Base-by-base conservation (phyloP, 2,888 invertebrate species). In the Polydrusus tereticollis region DNA sequence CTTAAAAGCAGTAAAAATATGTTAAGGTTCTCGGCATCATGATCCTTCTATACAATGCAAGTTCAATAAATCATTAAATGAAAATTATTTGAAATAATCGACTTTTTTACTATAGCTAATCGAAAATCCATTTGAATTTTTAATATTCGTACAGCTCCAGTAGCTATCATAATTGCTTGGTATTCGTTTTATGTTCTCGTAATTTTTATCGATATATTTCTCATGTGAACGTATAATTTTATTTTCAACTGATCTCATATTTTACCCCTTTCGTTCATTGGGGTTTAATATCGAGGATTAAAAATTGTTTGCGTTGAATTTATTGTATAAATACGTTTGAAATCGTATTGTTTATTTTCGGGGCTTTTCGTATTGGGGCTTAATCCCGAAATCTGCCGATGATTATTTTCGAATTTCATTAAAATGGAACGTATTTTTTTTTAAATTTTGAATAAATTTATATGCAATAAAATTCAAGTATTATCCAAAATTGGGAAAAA, bases 271-370 rank as follows among this genome's bases (percentile, higher is more conserved):
- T 45, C 60, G 41, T 45, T 29, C 26, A 63, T 47, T 45, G 38
- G 55, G 55, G 36, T 36, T 47, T 38, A 41, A 41, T 38, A 55
- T 55, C 55, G 41, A 23, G 50, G 65, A 65, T 65, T 65, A 65
- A 65, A 65, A 65, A 65, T 65, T 65, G 65, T 65, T 65, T 65
- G 65, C 65, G 65, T 65, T 65, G 52, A 65, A 65, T 65, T 65
- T 65, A 65, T 65, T 41, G 55, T 65, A 52, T 65, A 65, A 65
- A 65, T 57, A 65, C 65, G 65, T 20, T 26, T 50, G 65, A 47
- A 45, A 45, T 36, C 26, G 36, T 36, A 52, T 55, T 65, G 65
- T 65, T 65, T 65, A 52, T 65, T 65, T 65, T 52, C 55, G 41
- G 65, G 29, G 55, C 29, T 23, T 33, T 52, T 41, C 41, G 55